phyloP scores from a whole-genome alignment of 2,888 invertebrate genomes.

The Cephalotes varians region DNA sequence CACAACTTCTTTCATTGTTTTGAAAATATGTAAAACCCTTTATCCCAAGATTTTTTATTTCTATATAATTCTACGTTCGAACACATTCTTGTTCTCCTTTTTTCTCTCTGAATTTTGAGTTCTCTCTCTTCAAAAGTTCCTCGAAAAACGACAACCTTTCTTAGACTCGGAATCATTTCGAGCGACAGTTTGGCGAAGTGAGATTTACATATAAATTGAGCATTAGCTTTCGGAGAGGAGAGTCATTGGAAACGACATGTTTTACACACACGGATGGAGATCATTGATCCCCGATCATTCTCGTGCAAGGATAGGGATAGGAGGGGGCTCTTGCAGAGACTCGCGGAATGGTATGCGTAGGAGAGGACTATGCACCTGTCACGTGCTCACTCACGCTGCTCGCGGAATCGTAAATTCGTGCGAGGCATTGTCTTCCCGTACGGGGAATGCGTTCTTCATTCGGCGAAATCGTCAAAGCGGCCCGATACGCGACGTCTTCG shows the following conservation, averaged over 20 bases:
- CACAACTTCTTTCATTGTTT: too few relatives aligned
- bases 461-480: conserved; percentile 65
- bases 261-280: not conserved
- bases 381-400: conserved; percentile 59
- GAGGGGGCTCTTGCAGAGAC: not conserved
- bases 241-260: not conserved
- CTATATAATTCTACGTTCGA: not conserved
- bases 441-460: conserved; percentile 63
- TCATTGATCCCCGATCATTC: conserved; percentile 44
- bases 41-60: too few relatives aligned
- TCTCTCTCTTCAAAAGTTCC: not conserved
- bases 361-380: conserved; percentile 68
- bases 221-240: not conserved
- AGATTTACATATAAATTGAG: conserved; percentile 2
- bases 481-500: conserved; percentile 54
- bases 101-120: not conserved
- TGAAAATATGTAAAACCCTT: too few relatives aligned
- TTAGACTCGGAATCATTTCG: conserved; percentile 9
- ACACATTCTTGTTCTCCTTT: not conserved
- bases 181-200: not conserved
- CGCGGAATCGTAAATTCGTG: conserved; percentile 70
- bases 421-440: conserved; percentile 65
- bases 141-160: not conserved
- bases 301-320: not conserved
- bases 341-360: conserved; percentile 35